These are phyloP conservation scores for Bombycilla garrulus DNA, from an alignment of 2,113 vertebrate species.

Conservation along the genomic window DNA sequence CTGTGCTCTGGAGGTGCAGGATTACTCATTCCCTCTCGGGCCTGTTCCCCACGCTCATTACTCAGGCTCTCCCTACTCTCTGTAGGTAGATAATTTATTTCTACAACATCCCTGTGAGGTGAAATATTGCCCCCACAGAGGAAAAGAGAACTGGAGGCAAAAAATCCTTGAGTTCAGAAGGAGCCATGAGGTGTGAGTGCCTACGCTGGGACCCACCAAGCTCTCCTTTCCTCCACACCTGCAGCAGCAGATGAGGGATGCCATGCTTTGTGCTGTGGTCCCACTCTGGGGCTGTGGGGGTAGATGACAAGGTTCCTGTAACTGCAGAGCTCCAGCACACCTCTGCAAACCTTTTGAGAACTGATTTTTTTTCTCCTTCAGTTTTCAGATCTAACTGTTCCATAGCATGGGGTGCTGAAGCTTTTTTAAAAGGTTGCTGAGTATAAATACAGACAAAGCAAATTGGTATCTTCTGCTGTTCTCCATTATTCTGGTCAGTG, in stretches of 20 bases:
- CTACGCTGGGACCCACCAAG: neutral
- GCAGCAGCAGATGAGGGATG: neutral
- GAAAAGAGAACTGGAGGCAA: neutral
- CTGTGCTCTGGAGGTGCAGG: neutral
- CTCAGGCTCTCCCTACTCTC: neutral
- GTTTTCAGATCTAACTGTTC: neutral
- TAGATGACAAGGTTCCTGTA: neutral
- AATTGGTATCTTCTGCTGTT: neutral
- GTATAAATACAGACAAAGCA: neutral
- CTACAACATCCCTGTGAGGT: neutral
- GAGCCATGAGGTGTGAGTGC: accelerated
- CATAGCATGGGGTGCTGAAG: neutral
- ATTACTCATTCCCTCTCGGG: conserved; percentile 27
- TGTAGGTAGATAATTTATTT: neutral
- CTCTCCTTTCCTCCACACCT: neutral
- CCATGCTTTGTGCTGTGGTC: neutral
- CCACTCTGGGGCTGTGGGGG: neutral
- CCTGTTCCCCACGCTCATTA: neutral
- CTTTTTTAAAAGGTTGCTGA: neutral
- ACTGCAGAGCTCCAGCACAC: neutral
- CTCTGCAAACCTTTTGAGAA: neutral
- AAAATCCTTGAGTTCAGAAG: neutral
- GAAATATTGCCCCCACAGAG: neutral
- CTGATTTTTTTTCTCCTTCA: neutral
- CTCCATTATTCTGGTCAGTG: neutral